Evolutionary conservation across 2,797 vertebrate species (phyloP).

Genomic region (Pelobates cultripes): DNA sequence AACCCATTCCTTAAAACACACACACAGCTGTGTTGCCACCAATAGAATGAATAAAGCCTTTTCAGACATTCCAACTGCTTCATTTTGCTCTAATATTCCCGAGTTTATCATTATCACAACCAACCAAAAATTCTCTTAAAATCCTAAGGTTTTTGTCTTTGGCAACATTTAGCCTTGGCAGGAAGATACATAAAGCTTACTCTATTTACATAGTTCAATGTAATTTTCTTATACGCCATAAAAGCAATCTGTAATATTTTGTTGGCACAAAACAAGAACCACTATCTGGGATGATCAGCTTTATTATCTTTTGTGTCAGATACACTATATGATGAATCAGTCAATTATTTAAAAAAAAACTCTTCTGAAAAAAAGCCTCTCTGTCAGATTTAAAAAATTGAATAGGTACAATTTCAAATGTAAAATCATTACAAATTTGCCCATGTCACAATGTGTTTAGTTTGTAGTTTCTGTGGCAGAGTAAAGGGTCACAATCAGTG

Average conservation of each 20-base stretch:
- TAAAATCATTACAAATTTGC: no score
- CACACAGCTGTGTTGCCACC: not conserved
- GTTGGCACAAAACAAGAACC: slow-evolving; percentile 17
- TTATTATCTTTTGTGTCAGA: not conserved
- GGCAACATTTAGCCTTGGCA: not conserved
- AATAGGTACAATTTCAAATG: no score
- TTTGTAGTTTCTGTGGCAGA: no score
- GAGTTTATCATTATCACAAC: slow-evolving; percentile 9
- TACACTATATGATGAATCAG: no score
- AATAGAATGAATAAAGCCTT: not conserved
- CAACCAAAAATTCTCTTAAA: slow-evolving; percentile 14
- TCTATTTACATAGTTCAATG: slow-evolving; percentile 23
- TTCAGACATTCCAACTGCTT: slow-evolving; percentile 1
- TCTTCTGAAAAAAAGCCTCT: no score
- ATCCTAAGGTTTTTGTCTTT: slow-evolving; percentile 21
- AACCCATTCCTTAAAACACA: not conserved
- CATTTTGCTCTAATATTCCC: slow-evolving; percentile 6
- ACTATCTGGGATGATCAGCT: not conserved
- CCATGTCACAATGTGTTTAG: no score
- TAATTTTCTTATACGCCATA: slow-evolving; percentile 27
- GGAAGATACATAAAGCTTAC: slow-evolving; percentile 27
- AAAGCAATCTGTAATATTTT: slow-evolving; percentile 29
- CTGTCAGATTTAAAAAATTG: no score
- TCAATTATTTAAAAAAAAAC: no score
- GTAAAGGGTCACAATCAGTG: no score